phyloP scores from a whole-genome alignment of 2,888 invertebrate species.

The Sepiola atlantica region DNA sequence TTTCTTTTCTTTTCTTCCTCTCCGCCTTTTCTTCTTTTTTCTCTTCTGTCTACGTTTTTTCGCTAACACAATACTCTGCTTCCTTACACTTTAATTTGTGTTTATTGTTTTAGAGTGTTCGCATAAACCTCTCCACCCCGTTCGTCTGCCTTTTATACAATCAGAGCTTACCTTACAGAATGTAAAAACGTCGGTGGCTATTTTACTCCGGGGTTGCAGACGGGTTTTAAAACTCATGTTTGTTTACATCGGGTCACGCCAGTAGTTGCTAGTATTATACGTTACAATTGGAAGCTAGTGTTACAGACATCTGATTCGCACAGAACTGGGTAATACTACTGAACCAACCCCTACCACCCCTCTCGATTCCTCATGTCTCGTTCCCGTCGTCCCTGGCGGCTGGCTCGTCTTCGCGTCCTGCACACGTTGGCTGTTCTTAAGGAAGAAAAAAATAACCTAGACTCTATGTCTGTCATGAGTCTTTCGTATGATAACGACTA shows the following conservation, averaged over 20 bases:
- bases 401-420: not conserved
- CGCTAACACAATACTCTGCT: not conserved
- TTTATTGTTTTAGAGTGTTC: not conserved
- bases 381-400: not conserved
- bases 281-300: conserved; percentile 32
- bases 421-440: conserved; percentile 19
- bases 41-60: not conserved
- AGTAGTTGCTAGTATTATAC: conserved; percentile 20
- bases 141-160: not conserved
- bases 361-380: not conserved
- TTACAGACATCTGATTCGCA: conserved; percentile 11
- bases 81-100: not conserved
- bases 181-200: not conserved
- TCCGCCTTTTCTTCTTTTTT: not conserved
- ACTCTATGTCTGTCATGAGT: not conserved
- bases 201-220: conserved; percentile 32
- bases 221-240: not conserved
- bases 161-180: not conserved
- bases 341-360: not conserved
- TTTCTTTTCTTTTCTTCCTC: not conserved
- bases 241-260: conserved; percentile 32
- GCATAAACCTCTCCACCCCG: not conserved
- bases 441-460: not conserved
- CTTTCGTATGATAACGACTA: not conserved
- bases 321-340: conserved; percentile 14